Evolutionary conservation across 2,888 invertebrate species (phyloP).

Genomic region (Xestia c-nigrum): DNA sequence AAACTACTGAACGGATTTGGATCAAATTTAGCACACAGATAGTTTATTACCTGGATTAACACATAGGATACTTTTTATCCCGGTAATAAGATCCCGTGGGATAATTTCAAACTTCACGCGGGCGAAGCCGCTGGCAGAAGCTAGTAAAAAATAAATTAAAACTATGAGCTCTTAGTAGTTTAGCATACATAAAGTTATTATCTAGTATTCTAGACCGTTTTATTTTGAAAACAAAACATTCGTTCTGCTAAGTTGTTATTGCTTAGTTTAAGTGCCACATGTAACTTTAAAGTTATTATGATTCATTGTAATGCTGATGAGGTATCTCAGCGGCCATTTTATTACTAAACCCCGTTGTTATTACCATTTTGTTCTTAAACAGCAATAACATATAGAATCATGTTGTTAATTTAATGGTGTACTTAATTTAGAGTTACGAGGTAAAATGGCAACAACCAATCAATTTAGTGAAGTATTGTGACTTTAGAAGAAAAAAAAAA

Average conservation of each 20-base stretch:
- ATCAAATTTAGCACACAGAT: too few species aligned
- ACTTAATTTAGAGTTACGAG: neutral
- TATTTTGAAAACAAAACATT: constrained; percentile 44
- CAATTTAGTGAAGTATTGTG: too few species aligned
- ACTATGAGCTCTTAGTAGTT: neutral
- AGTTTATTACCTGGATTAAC: too few species aligned
- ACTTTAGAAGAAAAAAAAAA: neutral
- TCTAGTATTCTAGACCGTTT: neutral
- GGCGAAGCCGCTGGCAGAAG: too few species aligned
- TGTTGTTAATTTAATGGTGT: neutral
- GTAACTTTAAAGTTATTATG: constrained; percentile 17
- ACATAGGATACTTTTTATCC: too few species aligned
- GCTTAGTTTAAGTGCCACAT: constrained; percentile 11
- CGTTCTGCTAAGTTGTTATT: constrained; percentile 10
- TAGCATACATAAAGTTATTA: constrained; percentile 4
- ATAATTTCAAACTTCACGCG: too few species aligned
- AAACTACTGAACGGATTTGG: too few species aligned
- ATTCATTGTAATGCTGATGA: constrained; percentile 38
- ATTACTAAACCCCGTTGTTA: constrained; percentile 2
- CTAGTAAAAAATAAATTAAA: neutral
- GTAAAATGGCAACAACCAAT: neutral
- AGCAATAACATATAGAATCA: constrained; percentile 18
- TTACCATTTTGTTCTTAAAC: neutral
- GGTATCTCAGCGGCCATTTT: constrained; percentile 5
- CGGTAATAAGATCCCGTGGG: too few species aligned